Conservation (phyloP, 2,888 invertebrate genomes). For the Isotomurus palustris region DNA sequence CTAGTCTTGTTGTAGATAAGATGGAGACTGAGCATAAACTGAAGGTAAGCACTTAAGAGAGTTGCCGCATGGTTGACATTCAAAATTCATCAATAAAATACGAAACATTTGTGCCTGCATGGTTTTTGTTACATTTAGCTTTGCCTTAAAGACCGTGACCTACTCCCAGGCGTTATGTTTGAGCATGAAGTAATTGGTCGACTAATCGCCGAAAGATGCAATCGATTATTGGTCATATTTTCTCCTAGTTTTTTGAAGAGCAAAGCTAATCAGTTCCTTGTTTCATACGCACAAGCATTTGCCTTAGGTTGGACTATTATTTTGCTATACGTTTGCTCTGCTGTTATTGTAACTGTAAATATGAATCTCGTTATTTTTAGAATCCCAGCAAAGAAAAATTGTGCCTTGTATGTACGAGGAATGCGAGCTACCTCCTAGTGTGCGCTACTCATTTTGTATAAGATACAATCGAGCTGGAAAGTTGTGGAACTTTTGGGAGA, state of each 20-base stretch:
- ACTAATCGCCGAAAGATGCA: conserved; percentile 71
- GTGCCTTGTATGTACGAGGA: conserved; percentile 66
- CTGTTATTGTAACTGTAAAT: neutral
- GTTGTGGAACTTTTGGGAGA: conserved; percentile 68
- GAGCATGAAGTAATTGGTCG: conserved; percentile 67
- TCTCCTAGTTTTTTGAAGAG: conserved; percentile 72
- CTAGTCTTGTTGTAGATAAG: conserved; percentile 59
- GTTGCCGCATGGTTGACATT: neutral
- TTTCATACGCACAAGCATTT: conserved; percentile 72
- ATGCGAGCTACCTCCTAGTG: conserved; percentile 62
- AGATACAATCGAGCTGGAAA: conserved; percentile 56
- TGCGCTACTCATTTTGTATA: conserved; percentile 63
- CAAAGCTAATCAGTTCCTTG: conserved; percentile 69
- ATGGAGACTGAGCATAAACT: conserved; percentile 61
- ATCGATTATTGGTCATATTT: conserved; percentile 70
- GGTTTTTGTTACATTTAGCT: conserved; percentile 53
- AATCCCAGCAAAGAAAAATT: conserved; percentile 60
- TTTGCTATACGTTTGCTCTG: neutral
- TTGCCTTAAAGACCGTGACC: conserved; percentile 68
- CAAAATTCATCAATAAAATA: neutral
- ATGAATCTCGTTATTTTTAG: conserved; percentile 46
- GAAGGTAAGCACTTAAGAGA: conserved; percentile 55
- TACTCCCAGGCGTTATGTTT: conserved; percentile 65
- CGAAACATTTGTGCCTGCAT: neutral
- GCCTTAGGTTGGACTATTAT: conserved; percentile 62